Conservation (phyloP, 2,888 invertebrate species). For the Amphimallon solstitiale region DNA sequence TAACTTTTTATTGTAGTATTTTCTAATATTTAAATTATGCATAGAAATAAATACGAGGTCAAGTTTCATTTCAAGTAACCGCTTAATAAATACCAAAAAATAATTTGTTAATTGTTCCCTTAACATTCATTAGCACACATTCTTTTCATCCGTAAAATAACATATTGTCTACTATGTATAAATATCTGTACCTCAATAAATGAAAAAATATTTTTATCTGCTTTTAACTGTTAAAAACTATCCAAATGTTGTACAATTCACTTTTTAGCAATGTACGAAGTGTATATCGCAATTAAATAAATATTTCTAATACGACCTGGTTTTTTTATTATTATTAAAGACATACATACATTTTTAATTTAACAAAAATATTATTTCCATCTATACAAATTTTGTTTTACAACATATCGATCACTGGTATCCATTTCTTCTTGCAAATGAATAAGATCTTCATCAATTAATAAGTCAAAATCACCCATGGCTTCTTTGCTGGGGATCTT, state of each 20-base stretch:
- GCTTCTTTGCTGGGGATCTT: conserved; percentile 80
- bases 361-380: conserved; percentile 52
- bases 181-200: conserved; percentile 13
- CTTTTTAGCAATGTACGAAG: conserved; percentile 12
- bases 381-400: conserved; percentile 48
- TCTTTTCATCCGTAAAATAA: not conserved
- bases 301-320: not conserved
- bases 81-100: not conserved
- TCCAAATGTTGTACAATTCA: conserved; percentile 9
- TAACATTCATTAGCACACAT: not conserved
- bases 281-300: conserved; percentile 27
- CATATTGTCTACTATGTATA: not conserved
- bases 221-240: conserved; percentile 22
- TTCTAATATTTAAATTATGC: too few relatives aligned
- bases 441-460: conserved; percentile 84
- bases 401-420: conserved; percentile 40
- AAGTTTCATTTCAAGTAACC: not conserved
- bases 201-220: conserved; percentile 29
- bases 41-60: too few relatives aligned
- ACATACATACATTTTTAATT: not conserved
- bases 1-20: too few relatives aligned
- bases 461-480: conserved; percentile 84
- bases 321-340: not conserved
- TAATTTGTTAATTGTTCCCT: not conserved
- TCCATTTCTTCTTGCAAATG: conserved; percentile 68